These are phyloP conservation scores for Dasypus novemcinctus DNA, from an alignment of 2,113 vertebrate genomes.

Conservation along the genomic window DNA sequence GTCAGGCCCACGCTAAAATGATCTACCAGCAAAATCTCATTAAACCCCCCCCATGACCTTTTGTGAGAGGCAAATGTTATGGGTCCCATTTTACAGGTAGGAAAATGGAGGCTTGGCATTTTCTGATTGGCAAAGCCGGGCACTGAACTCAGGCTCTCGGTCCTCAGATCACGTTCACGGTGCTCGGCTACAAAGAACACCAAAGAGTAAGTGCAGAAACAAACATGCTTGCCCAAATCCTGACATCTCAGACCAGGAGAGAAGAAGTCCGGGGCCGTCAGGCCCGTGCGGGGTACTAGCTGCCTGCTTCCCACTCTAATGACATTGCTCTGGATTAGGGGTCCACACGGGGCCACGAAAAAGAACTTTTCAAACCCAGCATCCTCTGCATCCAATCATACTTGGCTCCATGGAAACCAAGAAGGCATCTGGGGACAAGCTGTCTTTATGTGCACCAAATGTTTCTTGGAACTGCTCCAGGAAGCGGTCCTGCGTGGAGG, in stretches of 20 bases:
- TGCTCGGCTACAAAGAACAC: neutral
- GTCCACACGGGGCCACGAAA: slow-evolving; percentile 15
- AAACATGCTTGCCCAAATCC: neutral
- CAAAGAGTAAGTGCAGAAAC: neutral
- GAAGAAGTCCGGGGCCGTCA: neutral
- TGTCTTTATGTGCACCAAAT: slow-evolving; percentile 43
- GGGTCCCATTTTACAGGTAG: neutral
- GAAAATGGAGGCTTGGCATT: neutral
- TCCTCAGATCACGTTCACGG: neutral
- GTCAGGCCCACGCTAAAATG: fast-evolving
- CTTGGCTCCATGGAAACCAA: slow-evolving; percentile 19
- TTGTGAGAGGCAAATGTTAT: fast-evolving
- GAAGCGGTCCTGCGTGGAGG: neutral
- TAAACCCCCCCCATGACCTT: neutral
- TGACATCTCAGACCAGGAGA: neutral
- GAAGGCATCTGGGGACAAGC: slow-evolving; percentile 53
- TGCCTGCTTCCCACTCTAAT: neutral
- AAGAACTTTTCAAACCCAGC: neutral
- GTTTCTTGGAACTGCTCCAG: neutral
- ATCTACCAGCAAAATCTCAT: neutral
- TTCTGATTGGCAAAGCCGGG: neutral
- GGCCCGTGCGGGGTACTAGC: neutral
- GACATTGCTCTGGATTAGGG: neutral
- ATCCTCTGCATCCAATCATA: neutral
- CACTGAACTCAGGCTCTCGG: neutral